Evolutionary conservation across 2,888 invertebrate species (phyloP), one percentile per base, ranked within the genome.

Genomic region (Rhingia campestris): DNA sequence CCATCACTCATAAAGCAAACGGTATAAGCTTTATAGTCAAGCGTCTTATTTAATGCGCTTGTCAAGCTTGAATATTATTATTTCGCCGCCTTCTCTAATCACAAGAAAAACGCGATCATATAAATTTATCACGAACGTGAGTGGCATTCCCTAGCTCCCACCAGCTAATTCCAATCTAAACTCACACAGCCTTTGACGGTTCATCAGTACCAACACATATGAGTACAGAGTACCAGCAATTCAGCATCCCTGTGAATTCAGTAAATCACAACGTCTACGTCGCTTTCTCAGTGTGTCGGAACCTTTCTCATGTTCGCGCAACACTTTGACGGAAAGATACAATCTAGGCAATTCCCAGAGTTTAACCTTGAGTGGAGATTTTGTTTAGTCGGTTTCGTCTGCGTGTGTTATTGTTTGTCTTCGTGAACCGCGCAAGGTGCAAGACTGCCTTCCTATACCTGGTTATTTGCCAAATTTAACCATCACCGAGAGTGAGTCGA

Each of bases 271-370:
- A 43, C 47, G 22, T 30, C 7, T 22, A 58, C 41, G 67, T 45
- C 61, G 56, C 43, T 56, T 61, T 77, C 73, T 56, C 72, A 77
- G 67, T 67, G 67, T 67, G 81, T 79, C 82, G 82, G 82, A 82
- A 82, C 82, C 73, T 82, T 82, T 82, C 73, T 82, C 82, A 82
- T 82, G 73, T 82, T 82, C 54, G 81, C 72, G 77, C 77, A 82
- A 76, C 47, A 61, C 51, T 59, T 41, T 58, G 49, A 22, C 67
- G 49, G 43, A 64, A 45, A 77, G 82, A 82, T 82, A 82, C 67
- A 79, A 82, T 82, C 79, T 12, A 43, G 51, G 35, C 67, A 64
- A 79, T 82, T 82, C 79, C 69, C 82, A 79, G 79, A 82, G 82
- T 9, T 82, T 82, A 82, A 82, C 82, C 82, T 82, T 82, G 82